Evolutionary conservation across 2,888 invertebrate species (phyloP).

Genomic region (Fragum fragum): DNA sequence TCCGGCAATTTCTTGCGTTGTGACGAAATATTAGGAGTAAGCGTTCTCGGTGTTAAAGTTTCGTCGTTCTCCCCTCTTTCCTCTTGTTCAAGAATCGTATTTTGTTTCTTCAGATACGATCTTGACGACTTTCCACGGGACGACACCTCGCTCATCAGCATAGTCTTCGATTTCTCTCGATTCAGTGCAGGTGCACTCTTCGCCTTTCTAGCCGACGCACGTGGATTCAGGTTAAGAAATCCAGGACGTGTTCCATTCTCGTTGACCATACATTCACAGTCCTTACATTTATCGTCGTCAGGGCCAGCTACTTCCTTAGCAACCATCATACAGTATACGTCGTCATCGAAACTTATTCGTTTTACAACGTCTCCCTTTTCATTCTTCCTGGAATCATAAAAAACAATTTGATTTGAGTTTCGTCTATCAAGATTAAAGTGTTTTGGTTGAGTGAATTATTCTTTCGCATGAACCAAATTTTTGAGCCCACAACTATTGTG

Average conservation of each 20-base stretch:
- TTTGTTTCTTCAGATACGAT: slow-evolving; percentile 56
- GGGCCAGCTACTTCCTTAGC: slow-evolving; percentile 61
- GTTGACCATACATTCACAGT: slow-evolving; percentile 52
- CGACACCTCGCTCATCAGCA: slow-evolving; percentile 56
- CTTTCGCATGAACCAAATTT: no score
- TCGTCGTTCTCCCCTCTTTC: slow-evolving; percentile 60
- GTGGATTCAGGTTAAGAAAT: slow-evolving; percentile 50
- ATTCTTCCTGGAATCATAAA: slow-evolving; percentile 47
- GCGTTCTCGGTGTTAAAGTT: slow-evolving; percentile 50
- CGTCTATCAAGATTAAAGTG: no score
- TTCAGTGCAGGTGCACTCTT: slow-evolving; percentile 62
- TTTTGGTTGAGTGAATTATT: no score
- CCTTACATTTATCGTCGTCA: slow-evolving; percentile 37
- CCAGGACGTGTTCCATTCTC: slow-evolving; percentile 51
- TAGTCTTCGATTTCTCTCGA: slow-evolving; percentile 56
- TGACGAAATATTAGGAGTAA: slow-evolving; percentile 29
- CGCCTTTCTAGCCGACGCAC: slow-evolving; percentile 35
- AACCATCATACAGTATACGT: slow-evolving; percentile 64
- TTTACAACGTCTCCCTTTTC: slow-evolving; percentile 48
- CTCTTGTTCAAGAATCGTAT: slow-evolving; percentile 46
- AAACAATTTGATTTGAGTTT: no score
- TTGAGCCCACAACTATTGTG: no score
- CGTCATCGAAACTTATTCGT: slow-evolving; percentile 58
- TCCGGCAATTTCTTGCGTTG: slow-evolving; percentile 57
- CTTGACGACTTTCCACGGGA: slow-evolving; percentile 59